Conservation (phyloP, 2,113 vertebrate genomes). For the Pagrus major region DNA sequence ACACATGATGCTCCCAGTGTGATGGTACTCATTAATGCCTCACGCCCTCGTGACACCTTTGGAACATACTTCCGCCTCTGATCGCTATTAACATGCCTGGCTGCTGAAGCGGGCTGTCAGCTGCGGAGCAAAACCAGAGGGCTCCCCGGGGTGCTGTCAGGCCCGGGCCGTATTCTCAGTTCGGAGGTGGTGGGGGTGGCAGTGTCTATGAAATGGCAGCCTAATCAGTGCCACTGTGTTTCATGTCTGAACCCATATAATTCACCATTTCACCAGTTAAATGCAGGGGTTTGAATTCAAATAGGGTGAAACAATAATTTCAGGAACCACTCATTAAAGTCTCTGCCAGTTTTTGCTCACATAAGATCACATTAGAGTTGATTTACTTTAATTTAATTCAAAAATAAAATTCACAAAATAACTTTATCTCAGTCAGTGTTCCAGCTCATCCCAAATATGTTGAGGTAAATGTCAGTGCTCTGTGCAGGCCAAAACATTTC, state of each 20-base stretch:
- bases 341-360: neutral
- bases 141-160: slow-evolving; percentile 27
- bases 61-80: slow-evolving; percentile 14
- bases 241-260: neutral
- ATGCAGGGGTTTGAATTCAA: neutral
- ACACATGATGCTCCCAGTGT: slow-evolving; percentile 26
- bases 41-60: slow-evolving; percentile 22
- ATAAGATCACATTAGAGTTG: neutral
- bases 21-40: slow-evolving; percentile 44
- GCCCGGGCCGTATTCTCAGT: neutral
- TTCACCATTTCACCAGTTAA: neutral
- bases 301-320: neutral
- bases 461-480: no score
- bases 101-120: slow-evolving; percentile 15
- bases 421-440: neutral
- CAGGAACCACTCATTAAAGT: neutral
- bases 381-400: neutral
- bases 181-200: neutral
- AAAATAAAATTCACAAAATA: neutral
- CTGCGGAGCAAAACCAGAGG: slow-evolving; percentile 18
- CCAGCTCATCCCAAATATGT: no score
- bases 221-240: slow-evolving; percentile 34
- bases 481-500: no score
- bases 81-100: slow-evolving; percentile 13
- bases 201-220: neutral